Evolutionary conservation across 2,797 vertebrate species (phyloP), one percentile per base, ranked within the genome.

Genomic region (Amblyopsis hoosieri): DNA sequence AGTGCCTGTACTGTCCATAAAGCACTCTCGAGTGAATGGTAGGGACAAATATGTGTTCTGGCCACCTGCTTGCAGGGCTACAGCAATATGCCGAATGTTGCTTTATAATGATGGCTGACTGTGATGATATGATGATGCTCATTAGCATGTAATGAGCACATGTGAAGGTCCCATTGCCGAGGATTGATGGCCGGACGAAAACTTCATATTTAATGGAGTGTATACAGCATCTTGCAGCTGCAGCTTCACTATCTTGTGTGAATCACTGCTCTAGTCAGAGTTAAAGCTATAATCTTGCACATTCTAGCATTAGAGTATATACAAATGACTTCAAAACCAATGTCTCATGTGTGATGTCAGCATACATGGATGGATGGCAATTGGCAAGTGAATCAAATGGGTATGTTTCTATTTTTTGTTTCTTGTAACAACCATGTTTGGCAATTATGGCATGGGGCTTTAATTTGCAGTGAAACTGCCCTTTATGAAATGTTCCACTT

Each of bases 101-200:
- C 62, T 72, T 66, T 49, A 60, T 60, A 64, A 74, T 68, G 62
- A 72, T 72, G 61, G 59, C 67, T 53, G 68, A 66, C 65, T 74
- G 71, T 66, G 71, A 81, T 71, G 71, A 81, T 72, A 74, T 67
- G 59, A 78, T 80, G 73, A 65, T 69, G 47, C 62, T 75, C 65
- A 73, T 81, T 81, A 82, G 67, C 45, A 19, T 56, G 46, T 71
- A 63, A 74, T 59, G 63, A 69, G 60, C 53, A 48, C 12, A 59
- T 23, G 17, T 23, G 14, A 46, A 54, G 45, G 51, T 59, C 56
- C 63, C 37, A 65, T 45, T 57, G 66, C 49, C 13, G 45, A 63
- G 61, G 73, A 80, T 15, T 71, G 50, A 76, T 64, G 64, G 65
- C 64, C n/a, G 17, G 50, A 37, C 60, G 46, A 37, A 50, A 62